Conservation (phyloP, 2,888 invertebrate genomes). For the Leptinotarsa rubiginosa region DNA sequence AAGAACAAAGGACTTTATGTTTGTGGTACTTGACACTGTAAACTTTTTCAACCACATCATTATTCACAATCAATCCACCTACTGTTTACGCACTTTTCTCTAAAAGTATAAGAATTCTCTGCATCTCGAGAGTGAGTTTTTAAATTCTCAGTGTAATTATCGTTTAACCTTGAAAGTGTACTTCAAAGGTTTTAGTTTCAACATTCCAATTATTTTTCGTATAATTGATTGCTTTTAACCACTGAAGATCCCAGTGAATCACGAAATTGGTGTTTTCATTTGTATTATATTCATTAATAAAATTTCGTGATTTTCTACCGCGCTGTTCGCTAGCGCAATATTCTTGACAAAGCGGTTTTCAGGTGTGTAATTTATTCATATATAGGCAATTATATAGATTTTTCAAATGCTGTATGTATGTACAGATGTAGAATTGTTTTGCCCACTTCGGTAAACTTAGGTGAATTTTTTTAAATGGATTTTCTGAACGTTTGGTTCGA, state of each 20-base stretch:
- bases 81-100: too few relatives aligned
- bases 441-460: constrained; percentile 26
- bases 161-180: not conserved
- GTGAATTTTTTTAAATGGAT: constrained; percentile 8
- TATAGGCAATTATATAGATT: constrained; percentile 42
- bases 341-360: constrained; percentile 50
- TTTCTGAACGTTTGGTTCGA: constrained; percentile 10
- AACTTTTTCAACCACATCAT: too few relatives aligned
- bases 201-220: constrained; percentile 3
- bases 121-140: too few relatives aligned
- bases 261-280: constrained; percentile 36
- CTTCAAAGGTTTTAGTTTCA: not conserved
- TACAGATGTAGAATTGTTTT: constrained; percentile 36
- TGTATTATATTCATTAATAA: constrained; percentile 45
- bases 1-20: too few relatives aligned
- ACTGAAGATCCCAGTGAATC: constrained; percentile 40
- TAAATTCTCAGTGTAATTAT: too few relatives aligned
- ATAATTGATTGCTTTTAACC: not conserved
- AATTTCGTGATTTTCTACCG: constrained; percentile 48
- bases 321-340: constrained; percentile 27
- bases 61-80: too few relatives aligned
- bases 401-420: constrained; percentile 37
- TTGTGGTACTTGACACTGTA: too few relatives aligned
- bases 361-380: constrained; percentile 49
- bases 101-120: too few relatives aligned